Percentiles rank a stretch among this genome's conserved stretches.
Conservation (phyloP, 2,888 invertebrate genomes). For the Agriopis leucophaearia region DNA sequence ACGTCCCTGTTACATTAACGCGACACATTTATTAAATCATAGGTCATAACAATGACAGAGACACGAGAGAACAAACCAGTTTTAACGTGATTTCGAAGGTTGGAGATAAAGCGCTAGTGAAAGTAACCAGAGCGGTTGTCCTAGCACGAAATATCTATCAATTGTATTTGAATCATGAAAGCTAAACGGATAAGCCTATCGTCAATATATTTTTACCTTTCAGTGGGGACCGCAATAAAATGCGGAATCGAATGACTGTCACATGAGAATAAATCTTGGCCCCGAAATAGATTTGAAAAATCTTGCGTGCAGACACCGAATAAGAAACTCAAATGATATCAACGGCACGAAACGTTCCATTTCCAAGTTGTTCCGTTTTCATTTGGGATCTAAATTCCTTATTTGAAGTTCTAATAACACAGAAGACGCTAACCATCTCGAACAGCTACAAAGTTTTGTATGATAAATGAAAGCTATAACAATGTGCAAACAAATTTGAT, state of each 20-base stretch:
- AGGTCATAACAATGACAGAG: constrained; percentile 47
- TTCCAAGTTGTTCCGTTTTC: background rate
- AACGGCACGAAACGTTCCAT: constrained; percentile 16
- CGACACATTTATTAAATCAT: constrained; percentile 38
- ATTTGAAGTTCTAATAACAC: background rate
- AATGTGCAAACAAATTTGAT: background rate
- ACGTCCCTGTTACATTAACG: constrained; percentile 26
- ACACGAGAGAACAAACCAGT: constrained; percentile 56
- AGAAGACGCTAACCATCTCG: constrained; percentile 9
- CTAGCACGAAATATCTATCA: constrained; percentile 49
- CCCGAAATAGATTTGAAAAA: constrained; percentile 41
- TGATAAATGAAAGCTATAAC: constrained; percentile 8
- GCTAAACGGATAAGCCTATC: constrained; percentile 46
- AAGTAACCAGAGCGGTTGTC: constrained; percentile 55
- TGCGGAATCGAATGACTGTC: constrained; percentile 39
- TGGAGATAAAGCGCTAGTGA: constrained; percentile 62
- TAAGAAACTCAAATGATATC: constrained; percentile 30
- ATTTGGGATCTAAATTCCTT: background rate
- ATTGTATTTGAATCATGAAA: constrained; percentile 42
- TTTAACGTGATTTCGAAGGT: constrained; percentile 58
- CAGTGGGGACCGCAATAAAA: constrained; percentile 44
- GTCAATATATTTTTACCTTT: constrained; percentile 44
- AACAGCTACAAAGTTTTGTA: constrained; percentile 2
- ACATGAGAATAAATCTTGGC: constrained; percentile 39
- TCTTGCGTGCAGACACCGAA: constrained; percentile 39